Base-by-base conservation (phyloP, 2,797 vertebrate species). In the Chelonia mydas region DNA sequence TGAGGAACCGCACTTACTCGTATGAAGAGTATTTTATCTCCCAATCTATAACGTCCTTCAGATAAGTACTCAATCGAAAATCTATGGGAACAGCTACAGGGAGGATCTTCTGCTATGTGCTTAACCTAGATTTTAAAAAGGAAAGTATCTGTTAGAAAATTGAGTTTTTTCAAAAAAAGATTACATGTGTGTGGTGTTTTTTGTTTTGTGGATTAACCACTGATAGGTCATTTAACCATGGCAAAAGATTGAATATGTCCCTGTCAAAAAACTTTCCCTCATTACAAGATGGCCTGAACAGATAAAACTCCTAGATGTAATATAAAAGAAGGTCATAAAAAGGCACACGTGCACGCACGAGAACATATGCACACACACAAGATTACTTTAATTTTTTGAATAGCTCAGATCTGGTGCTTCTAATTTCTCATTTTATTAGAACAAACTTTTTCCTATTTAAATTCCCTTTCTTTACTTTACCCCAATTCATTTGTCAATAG, bases 51-150 rank as follows among this genome's bases (percentile, higher is more conserved):
- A 84, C 99, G 99, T 37, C 99, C 99, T 97, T 99, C 99, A 2
- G 99, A 99, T 97, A 99, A 98, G 84, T 99, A 99, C 97, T 99
- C 99, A 33, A 99, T 99, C 83, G 99, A 99, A 94, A 99, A 99
- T 81, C 98, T 98, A 97, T 99, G 99, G 45, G 99, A 98, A 95
- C 99, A 99, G 95, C 99, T 99, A 96, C 99, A 99, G 37, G 99
- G 99, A 51, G 98, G 99, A 82, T 99, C 99, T 80, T 99, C 99
- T 76, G 99, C 98, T 92, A 99, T 99, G 87, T 98, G 98, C n/a
- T 98, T 99, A 93, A 99, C 99, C 99, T 99, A 93, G 80, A 95
- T 88, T 94, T 93, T 90, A 90, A 92, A 96, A 91, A 94, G 25
- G 3, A 88, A 96, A 93, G 31, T 7, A 59, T 74, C 47, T 61